Percentiles rank a stretch among this genome's conserved stretches.
Conservation (phyloP, 2,888 invertebrate genomes). For the Lysandra coridon region DNA sequence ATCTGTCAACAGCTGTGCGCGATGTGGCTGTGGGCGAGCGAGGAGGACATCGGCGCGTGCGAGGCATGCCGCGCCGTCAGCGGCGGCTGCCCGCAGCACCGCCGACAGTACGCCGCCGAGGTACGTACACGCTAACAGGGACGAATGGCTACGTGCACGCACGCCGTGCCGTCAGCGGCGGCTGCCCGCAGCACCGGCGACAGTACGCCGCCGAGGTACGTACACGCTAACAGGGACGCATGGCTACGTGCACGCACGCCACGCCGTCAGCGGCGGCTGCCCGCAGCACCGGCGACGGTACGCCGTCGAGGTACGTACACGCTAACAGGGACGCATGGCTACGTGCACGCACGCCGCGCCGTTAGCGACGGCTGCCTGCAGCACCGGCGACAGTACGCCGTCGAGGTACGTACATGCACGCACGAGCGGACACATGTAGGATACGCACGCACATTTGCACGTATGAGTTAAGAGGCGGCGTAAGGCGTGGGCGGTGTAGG, state of each 20-base stretch:
- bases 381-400: no score
- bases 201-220: slow-evolving; percentile 74
- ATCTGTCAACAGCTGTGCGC: slow-evolving; percentile 57
- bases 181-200: slow-evolving; percentile 64
- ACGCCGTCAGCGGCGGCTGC: no score
- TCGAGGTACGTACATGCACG: no score
- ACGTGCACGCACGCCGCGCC: not conserved
- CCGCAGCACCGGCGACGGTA: no score
- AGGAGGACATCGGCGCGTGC: slow-evolving; percentile 54
- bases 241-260: not conserved
- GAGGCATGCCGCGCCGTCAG: slow-evolving; percentile 45
- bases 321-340: not conserved
- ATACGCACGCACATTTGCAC: no score
- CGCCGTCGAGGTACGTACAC: not conserved
- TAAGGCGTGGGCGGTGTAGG: no score
- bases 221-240: not conserved
- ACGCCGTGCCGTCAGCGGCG: slow-evolving; percentile 43
- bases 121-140: slow-evolving; percentile 44
- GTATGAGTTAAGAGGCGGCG: no score
- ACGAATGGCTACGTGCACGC: slow-evolving; percentile 51
- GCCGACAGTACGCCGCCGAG: slow-evolving; percentile 75
- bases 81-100: slow-evolving; percentile 62
- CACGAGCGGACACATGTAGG: no score
- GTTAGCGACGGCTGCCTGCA: no score
- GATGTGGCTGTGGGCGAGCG: slow-evolving; percentile 78